Base-by-base conservation (phyloP, 2,113 vertebrate genomes). In the Girardinichthys multiradiatus region DNA sequence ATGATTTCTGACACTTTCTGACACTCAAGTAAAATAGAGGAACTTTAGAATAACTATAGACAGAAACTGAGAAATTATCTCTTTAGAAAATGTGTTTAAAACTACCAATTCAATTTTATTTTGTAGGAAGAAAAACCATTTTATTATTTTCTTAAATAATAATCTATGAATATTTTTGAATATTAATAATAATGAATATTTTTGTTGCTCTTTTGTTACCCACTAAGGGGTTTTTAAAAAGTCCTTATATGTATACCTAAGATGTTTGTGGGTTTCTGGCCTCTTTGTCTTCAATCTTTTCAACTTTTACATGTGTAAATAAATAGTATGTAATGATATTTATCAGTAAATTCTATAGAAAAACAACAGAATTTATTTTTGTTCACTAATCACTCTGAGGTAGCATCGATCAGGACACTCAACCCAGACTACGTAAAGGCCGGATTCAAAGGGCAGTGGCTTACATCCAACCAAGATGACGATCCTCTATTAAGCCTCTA, bases 401-500 rank as follows among this genome's bases (percentile, higher is more conserved):
- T 28, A 61, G 15, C n/a, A 27, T 39, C 45, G 28, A 15, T 29
- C 37, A 63, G 42, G 27, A 72, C 77, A 90, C 76, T 81, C 78
- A 92, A 88, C 80, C 70, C 72, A 48, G 62, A 69, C 60, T 37
- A 86, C 83, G 68, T 88, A 85, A 70, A 83, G 64, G 74, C 72
- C 54, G 82, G 87, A 86, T 77, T 90, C 83, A 87, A 83, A 86
- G 81, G 27, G 2, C 66, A 93, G 88, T 90, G 86, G 90, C 83
- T 91, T 90, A 92, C 89, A 27, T 90, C 71, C 75, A 86, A 82
- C 91, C 92, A 90, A 95, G 92, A 94, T 88, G 92, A 89, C 92
- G 91, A 91, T 82, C 90, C 91, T 93, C 90, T 90, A 81, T 84
- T 93, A 93, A 95, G 94, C 93, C 92, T 92, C 89, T 79, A 91